These are phyloP conservation scores for Drosophila arizonae DNA, from an alignment of 1,140 invertebrate genomes.

Conservation along the genomic window DNA sequence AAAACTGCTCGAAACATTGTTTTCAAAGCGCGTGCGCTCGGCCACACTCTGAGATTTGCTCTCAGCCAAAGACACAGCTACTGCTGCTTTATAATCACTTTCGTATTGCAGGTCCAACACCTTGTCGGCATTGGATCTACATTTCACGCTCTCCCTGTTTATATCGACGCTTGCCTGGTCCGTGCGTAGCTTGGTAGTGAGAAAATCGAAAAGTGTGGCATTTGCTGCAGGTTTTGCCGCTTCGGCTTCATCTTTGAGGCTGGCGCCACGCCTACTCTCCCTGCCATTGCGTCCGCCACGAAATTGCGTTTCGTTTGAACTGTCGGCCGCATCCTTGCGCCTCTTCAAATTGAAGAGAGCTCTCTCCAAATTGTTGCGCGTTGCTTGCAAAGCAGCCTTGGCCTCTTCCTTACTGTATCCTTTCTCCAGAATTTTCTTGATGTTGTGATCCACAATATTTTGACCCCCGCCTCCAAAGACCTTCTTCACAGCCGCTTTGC, in stretches of 20 bases:
- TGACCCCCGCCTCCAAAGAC: conserved; percentile 88
- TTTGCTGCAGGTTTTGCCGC: conserved; percentile 91
- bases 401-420: conserved; percentile 91
- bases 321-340: conserved; percentile 82
- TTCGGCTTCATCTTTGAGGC: conserved; percentile 85
- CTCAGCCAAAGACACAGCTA: conserved; percentile 3
- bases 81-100: conserved; percentile 5
- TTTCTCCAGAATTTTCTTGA: conserved; percentile 91
- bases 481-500: conserved; percentile 90
- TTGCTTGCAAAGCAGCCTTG: conserved; percentile 87
- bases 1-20: conserved; percentile 82
- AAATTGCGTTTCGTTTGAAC: conserved; percentile 65
- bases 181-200: conserved; percentile 89
- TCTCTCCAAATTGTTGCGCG: conserved; percentile 89
- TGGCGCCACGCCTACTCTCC: conserved; percentile 74
- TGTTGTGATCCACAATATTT: conserved; percentile 89
- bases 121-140: conserved; percentile 70
- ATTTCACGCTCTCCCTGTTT: conserved; percentile 67
- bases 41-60: conserved; percentile 32
- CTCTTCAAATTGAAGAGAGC: conserved; percentile 88
- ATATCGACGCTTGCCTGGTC: conserved; percentile 26
- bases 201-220: conserved; percentile 93
- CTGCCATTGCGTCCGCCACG: conserved; percentile 50
- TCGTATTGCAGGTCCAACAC: conserved; percentile 45
- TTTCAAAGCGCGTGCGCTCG: conserved; percentile 71